phyloP scores from a whole-genome alignment of 2,888 invertebrate species.

The Andrena trimmerana region DNA sequence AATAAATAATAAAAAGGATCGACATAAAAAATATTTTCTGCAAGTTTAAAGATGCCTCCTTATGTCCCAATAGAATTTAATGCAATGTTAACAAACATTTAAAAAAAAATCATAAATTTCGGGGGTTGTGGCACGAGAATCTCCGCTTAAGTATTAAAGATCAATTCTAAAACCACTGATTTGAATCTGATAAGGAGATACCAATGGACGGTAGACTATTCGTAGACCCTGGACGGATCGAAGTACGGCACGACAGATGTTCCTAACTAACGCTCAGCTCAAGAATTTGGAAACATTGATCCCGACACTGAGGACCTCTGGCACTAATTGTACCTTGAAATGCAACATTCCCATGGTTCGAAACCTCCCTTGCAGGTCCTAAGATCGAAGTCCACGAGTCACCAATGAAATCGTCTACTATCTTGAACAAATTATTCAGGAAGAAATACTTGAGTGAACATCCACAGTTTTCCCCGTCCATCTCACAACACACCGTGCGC shows the following conservation, averaged over 20 bases:
- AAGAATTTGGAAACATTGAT: constrained; percentile 77
- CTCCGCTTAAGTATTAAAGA: no score
- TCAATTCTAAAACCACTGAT: not conserved
- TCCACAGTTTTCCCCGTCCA: no score
- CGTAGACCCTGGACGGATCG: constrained; percentile 65
- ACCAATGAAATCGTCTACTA: not conserved
- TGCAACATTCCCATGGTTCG: constrained; percentile 27
- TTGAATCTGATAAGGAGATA: constrained; percentile 40
- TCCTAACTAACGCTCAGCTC: constrained; percentile 77
- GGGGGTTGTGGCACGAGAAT: no score
- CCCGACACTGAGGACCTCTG: constrained; percentile 57
- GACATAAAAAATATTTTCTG: no score
- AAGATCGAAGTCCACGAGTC: constrained; percentile 9
- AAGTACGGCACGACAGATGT: constrained; percentile 82
- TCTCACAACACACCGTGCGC: not conserved
- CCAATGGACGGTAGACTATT: constrained; percentile 63
- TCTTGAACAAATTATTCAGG: not conserved
- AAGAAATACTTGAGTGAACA: no score
- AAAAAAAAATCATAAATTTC: no score
- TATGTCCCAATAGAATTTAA: no score
- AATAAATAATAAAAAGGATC: no score
- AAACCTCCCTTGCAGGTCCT: constrained; percentile 4
- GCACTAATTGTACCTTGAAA: constrained; percentile 53
- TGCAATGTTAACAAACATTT: no score
- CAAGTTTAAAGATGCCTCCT: no score